Evolutionary conservation across 2,888 invertebrate genomes (phyloP), one percentile per base, ranked within the genome.

Genomic region (Drosophila neotestacea): DNA sequence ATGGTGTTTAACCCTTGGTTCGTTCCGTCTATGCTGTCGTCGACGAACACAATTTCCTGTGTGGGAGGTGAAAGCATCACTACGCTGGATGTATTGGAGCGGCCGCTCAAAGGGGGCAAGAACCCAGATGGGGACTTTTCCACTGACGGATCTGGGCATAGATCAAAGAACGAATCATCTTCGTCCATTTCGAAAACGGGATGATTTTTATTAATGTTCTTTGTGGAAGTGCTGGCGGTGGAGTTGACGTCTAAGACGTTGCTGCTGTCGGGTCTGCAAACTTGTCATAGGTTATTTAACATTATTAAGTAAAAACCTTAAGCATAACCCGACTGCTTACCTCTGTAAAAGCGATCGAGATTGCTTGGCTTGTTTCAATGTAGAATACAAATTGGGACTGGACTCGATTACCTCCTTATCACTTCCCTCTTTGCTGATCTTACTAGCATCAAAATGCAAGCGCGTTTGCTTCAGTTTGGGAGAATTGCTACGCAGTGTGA

Each of bases 31-130:
- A 61, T 70, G 32, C 81, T 88, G 39, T 92, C 92, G 58, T 92
- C 90, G 10, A 92, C 39, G 51, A 91, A 91, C 36, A 92, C 89
- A 16, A 92, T 85, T 7, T 92, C 92, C 47, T 91, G 90, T 0
- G 90, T 88, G n/a, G 67, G 77, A 9, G 92, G 92, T 10, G 92
- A 88, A 34, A 92, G 72, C 36, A 91, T 64, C 0, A 92, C 62
- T 4, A 92, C 85, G 63, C 92, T 92, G 6, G 84, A 78, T 2
- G 75, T 60, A 38, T 79, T 50, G 7, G 80, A 69, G 6, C 32
- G 0, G 27, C 66, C 69, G 30, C 63, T 77, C 6, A 80, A 62
- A 4, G 30, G 1, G 3, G 81, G 81, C 4, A 80, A 27, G 0
- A 9, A 36, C 13, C 27, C n/a, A 16, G 36, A n/a, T 7, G 47